Base-by-base conservation (phyloP, 1,140 invertebrate species). In the Drosophila parvula region DNA sequence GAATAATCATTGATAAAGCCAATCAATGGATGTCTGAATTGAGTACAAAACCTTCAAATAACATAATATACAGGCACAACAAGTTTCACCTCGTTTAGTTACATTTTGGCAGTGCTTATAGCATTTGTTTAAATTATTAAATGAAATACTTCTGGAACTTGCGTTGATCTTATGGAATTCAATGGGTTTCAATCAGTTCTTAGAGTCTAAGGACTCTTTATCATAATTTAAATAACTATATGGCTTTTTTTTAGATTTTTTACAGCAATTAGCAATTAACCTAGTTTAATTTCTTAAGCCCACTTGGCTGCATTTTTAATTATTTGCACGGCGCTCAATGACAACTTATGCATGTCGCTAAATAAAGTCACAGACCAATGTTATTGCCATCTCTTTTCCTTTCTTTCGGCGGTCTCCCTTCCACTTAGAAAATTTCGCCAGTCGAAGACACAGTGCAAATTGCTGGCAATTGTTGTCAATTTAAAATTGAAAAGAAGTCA, bases 401-500 rank as follows among this genome's bases (percentile, higher is more conserved):
- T 62, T 38, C 18, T 36, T n/a, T 47, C 4, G 8, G 28, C 2
- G 14, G 16, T 41, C 60, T 51, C 44, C 10, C 62, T 53, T 38
- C 30, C 61, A 62, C 45, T 64, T 68, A n/a, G 30, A 60, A 7
- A 16, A 30, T 69, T 67, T 67, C n/a, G 61, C 64, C 64, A 56
- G 63, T 47, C 48, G 27, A 70, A 57, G 50, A 45, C 64, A 62
- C 64, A 62, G 64, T 78, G 80, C 74, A 78, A 88, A 88, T 88
- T 88, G 84, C 53, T 62, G 44, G 74, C 84, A 88, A 88, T 88
- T 88, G 84, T 88, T 78, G 80, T 89, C 84, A 88, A 88, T 88
- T 88, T 78, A 89, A 84, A 84, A 88, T 88, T 88, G 84, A 88
- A 89, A 88, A 88, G 84, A 88, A 88, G 84, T 89, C 84, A 89